Percentiles rank a stretch among this genome's conserved stretches.
Conservation (phyloP, 2,797 vertebrate species). For the Gephyroberyx darwinii region DNA sequence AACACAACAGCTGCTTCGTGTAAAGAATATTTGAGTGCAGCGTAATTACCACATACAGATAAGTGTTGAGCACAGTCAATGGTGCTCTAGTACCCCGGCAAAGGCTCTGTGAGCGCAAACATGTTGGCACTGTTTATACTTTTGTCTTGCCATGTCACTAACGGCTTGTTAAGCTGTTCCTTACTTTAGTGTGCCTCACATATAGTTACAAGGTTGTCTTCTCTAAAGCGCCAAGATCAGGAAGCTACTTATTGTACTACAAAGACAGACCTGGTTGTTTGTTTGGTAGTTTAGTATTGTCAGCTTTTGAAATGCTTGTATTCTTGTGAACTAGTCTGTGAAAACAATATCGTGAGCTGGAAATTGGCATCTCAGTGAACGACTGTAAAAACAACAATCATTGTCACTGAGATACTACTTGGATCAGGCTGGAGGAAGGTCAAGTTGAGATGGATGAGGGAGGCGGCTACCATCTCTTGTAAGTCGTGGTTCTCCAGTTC, state of each 20-base stretch:
- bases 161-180: no score
- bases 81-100: no score
- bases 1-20: not conserved
- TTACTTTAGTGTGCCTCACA: no score
- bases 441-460: not conserved
- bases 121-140: no score
- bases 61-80: no score
- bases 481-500: conserved; percentile 85
- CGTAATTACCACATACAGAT: not conserved
- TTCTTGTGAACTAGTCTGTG: not conserved
- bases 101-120: no score
- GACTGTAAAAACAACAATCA: not conserved
- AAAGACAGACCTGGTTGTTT: no score
- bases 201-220: no score
- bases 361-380: not conserved
- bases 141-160: no score
- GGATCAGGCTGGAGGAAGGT: not conserved
- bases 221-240: no score
- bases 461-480: conserved; percentile 80
- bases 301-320: not conserved
- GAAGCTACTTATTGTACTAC: no score
- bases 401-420: not conserved
- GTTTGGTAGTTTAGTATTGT: not conserved
- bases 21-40: not conserved
- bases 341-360: not conserved